These are phyloP conservation scores for Scopus umbretta DNA, from an alignment of 2,113 vertebrate species.

Conservation along the genomic window DNA sequence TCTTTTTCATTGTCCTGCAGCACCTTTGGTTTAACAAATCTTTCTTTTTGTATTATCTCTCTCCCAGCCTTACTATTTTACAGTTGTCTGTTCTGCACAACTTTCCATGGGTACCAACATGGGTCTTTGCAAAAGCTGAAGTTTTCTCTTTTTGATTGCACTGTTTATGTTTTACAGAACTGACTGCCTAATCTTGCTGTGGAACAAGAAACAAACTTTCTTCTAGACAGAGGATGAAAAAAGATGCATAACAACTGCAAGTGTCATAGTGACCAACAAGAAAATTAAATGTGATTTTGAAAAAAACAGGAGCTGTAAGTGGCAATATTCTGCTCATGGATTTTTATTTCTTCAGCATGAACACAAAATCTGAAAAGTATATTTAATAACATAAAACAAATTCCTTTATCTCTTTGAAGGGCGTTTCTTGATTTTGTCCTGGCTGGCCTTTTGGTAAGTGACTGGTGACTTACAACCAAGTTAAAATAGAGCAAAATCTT, in stretches of 20 bases:
- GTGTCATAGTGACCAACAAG: neutral
- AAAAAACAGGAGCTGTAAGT: neutral
- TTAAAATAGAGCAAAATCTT: neutral
- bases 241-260: neutral
- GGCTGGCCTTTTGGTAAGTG: neutral
- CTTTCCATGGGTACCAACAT: neutral
- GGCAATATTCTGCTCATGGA: neutral
- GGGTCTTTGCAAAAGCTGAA: neutral
- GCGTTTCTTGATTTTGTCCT: neutral
- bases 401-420: neutral
- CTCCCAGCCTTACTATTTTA: neutral
- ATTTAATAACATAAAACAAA: neutral
- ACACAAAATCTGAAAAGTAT: neutral
- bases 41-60: neutral
- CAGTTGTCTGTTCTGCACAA: neutral
- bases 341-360: neutral
- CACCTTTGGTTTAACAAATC: neutral
- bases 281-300: neutral
- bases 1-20: neutral
- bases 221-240: neutral
- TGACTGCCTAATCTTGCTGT: neutral
- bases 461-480: neutral
- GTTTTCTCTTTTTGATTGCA: neutral
- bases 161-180: neutral
- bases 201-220: neutral